A percentile compares a stretch with the other conserved stretches of the same genome.
These are phyloP conservation scores for Camponotus vicinus DNA, from an alignment of 1,140 invertebrate species.

Conservation along the genomic window DNA sequence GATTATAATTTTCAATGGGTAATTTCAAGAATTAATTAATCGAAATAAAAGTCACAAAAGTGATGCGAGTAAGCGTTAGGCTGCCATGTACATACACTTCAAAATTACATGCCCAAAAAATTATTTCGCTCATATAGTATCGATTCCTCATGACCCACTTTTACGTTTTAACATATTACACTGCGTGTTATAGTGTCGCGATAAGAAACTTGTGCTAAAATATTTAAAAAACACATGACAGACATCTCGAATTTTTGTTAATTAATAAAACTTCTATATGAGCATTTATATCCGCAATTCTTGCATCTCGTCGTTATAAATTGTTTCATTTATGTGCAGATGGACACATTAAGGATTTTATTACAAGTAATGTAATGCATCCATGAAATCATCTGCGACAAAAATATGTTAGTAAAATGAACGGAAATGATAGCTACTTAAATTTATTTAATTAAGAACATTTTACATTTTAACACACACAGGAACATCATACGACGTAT, in stretches of 20 bases:
- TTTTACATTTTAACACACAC: conserved; percentile 29
- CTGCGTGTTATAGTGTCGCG: conserved; percentile 33
- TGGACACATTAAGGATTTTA: conserved; percentile 33
- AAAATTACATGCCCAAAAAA: conserved; percentile 41
- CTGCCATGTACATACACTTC: not conserved
- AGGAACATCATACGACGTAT: not conserved
- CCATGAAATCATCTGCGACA: not conserved
- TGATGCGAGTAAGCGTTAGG: not conserved
- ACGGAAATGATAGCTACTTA: conserved; percentile 42
- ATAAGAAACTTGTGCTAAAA: conserved; percentile 51
- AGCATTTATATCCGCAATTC: not conserved
- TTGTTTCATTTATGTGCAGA: conserved; percentile 8
- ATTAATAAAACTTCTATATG: conserved; percentile 34
- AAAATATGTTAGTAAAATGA: conserved; percentile 21
- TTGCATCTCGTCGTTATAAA: conserved; percentile 20
- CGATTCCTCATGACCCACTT: conserved; percentile 49
- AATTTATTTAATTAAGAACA: conserved; percentile 37
- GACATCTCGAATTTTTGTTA: conserved; percentile 47
- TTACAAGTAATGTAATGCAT: conserved; percentile 29
- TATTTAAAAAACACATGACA: conserved; percentile 37
- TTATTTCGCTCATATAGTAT: conserved; percentile 45
- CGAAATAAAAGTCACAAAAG: not conserved
- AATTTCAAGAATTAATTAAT: not conserved
- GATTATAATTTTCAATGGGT: not conserved
- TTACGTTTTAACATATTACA: conserved; percentile 38